Evolutionary conservation across 2,113 vertebrate species (phyloP), one percentile per base, ranked within the genome.

Genomic region (Machaerirhynchus nigripectus): DNA sequence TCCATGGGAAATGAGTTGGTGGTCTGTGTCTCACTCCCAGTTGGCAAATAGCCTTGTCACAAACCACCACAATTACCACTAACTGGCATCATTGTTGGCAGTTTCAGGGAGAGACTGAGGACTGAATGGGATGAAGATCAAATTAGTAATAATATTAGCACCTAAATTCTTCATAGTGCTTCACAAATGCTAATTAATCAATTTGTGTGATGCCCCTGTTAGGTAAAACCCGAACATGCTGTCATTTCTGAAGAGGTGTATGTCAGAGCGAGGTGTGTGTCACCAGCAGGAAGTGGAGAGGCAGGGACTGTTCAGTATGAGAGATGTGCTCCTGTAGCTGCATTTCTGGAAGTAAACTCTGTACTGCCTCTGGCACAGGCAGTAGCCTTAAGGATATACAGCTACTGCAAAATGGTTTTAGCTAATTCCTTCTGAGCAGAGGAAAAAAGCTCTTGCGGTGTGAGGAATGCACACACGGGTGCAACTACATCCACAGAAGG

Each of bases 91-190:
- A 65, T 49, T 92, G 92, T 93, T 92, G 93, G 92, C 95, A 96
- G 86, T 92, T 96, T 83, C 91, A 87, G 80, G 86, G 68, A 90
- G 87, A 94, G 68, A 60, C 87, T 77, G 75, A 95, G 87, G 77
- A 44, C 30, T 80, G 82, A 95, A 96, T 65, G 78, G 70, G 63
- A 63, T 69, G 90, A 64, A 74, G 89, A 95, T 95, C 93, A 79
- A 96, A 96, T 96, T 96, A 96, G 80, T 93, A 93, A 87, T 95
- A 97, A 93, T 96, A 93, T 75, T 93, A 94, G 88, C 80, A 78
- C 89, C 89, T 94, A 64, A 90, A 89, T 91, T 89, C 79, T 95
- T 96, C 49, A n/a, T 81, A 69, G 83, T 74, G 50, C 49, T 90
- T 92, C 79, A 69, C 65, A 90, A 92, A 81, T 68, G 88, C n/a